phyloP scores from a whole-genome alignment of 2,113 vertebrate genomes.

The Anthoscopus minutus region DNA sequence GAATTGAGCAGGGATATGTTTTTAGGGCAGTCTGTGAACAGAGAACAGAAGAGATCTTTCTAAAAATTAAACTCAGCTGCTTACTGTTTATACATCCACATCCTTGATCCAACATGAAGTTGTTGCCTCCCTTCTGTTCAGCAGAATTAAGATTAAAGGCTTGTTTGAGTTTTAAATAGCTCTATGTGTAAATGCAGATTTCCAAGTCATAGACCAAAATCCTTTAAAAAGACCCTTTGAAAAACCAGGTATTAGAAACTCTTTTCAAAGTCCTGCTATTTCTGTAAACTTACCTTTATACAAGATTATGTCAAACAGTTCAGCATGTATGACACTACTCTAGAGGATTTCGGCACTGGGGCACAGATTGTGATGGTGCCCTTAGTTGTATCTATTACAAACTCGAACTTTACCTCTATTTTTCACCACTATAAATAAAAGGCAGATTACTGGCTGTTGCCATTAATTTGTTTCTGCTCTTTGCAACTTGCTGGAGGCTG shows the following conservation, averaged over 20 bases:
- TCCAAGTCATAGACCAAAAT: neutral
- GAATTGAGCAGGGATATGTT: neutral
- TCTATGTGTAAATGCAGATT: neutral
- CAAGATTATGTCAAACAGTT: neutral
- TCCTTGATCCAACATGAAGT: neutral
- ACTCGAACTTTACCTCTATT: neutral
- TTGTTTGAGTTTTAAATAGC: neutral
- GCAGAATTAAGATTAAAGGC: neutral
- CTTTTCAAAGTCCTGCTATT: neutral
- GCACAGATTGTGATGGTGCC: neutral
- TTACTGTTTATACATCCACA: neutral
- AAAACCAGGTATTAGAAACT: neutral
- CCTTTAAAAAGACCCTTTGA: neutral
- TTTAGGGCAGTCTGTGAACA: neutral
- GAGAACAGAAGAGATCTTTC: neutral
- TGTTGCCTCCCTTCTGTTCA: neutral
- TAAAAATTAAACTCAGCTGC: neutral
- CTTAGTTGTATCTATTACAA: neutral
- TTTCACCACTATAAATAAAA: neutral
- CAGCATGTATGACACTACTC: fast-evolving
- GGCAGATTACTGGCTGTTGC: neutral
- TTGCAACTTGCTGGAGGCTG: neutral
- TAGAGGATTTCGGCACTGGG: neutral
- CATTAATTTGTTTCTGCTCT: neutral
- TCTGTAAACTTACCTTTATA: neutral